phyloP scores from a whole-genome alignment of 2,113 vertebrate species.

The Charadrius vociferus region DNA sequence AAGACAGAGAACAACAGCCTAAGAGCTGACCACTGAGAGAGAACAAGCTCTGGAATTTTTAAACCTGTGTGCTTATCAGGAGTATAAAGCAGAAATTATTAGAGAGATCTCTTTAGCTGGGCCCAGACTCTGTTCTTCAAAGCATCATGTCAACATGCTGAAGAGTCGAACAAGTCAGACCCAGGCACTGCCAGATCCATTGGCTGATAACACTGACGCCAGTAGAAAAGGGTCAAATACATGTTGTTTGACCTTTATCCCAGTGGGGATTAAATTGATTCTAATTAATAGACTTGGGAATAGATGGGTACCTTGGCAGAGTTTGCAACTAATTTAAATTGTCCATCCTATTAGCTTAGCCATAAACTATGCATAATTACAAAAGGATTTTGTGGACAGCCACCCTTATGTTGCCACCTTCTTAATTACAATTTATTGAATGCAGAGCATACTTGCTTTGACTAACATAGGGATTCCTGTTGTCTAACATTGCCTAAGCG shows the following conservation, averaged over 20 bases:
- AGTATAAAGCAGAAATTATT: constrained; percentile 38
- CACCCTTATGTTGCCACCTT: constrained; percentile 14
- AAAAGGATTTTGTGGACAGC: not conserved
- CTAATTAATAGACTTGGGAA: constrained; percentile 64
- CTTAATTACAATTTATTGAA: constrained; percentile 34
- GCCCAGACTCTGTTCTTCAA: constrained; percentile 4
- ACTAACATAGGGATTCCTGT: not conserved
- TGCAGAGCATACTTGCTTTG: constrained; percentile 13
- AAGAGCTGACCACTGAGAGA: not conserved
- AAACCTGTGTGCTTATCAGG: not conserved
- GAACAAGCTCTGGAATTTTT: not conserved
- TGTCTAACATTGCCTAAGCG: not conserved
- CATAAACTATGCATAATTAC: constrained; percentile 59
- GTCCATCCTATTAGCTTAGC: constrained; percentile 38
- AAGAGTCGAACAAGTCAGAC: not conserved
- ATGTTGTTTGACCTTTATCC: constrained; percentile 65
- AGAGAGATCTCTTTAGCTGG: constrained; percentile 10
- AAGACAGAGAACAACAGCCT: not conserved
- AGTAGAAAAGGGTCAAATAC: constrained; percentile 38
- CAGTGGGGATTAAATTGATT: constrained; percentile 59
- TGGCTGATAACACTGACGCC: constrained; percentile 53
- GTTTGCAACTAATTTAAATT: constrained; percentile 56
- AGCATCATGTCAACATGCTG: not conserved
- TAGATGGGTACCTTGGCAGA: constrained; percentile 42
- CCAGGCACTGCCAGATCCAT: constrained; percentile 28